phyloP scores from a whole-genome alignment of 2,797 vertebrate genomes.

The Danio kyathit region DNA sequence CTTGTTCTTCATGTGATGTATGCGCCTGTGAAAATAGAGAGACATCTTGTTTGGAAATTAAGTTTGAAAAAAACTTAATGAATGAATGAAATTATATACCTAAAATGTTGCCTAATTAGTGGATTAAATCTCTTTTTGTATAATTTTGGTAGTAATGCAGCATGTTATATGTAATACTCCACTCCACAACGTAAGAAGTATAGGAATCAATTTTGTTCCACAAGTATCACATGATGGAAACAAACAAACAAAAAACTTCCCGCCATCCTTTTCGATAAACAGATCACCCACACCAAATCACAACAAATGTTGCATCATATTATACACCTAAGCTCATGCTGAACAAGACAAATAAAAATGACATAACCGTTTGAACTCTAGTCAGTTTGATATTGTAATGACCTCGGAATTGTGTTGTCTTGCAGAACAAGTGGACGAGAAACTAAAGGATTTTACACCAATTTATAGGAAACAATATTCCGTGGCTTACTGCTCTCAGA shows the following conservation, averaged over 20 bases:
- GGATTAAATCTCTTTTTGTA: background rate
- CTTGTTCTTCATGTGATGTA: no score
- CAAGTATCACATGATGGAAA: background rate
- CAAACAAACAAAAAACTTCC: background rate
- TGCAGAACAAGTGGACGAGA: conserved; percentile 82
- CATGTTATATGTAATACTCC: background rate
- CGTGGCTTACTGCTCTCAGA: conserved; percentile 82
- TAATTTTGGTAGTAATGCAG: background rate
- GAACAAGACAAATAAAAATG: no score
- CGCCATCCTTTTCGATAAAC: no score
- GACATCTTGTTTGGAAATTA: background rate
- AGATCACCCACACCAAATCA: no score
- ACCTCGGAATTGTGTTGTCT: conserved; percentile 43
- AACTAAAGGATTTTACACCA: conserved; percentile 84
- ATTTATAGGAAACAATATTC: conserved; percentile 87
- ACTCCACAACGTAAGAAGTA: no score
- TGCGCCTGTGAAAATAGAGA: background rate
- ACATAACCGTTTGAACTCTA: background rate
- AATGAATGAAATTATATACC: background rate
- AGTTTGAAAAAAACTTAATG: background rate
- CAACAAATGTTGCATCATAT: no score
- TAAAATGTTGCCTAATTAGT: background rate
- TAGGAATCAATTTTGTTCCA: no score
- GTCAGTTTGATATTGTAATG: background rate
- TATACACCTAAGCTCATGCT: no score